Percentiles rank a stretch among this genome's conserved stretches.
Conservation (phyloP, 2,888 invertebrate genomes). For the Pherbina coryleti region DNA sequence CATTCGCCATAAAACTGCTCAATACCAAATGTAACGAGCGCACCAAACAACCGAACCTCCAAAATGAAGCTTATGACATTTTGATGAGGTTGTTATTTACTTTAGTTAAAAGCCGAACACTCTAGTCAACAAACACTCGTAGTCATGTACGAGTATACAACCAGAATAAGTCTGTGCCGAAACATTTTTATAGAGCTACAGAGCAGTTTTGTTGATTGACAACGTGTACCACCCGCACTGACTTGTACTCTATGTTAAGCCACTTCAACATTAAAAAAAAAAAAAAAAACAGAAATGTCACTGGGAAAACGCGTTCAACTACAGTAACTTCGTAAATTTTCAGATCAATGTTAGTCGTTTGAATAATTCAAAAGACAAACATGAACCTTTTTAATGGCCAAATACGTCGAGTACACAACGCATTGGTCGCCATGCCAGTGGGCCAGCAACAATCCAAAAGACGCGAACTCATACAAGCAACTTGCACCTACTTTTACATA, state of each 20-base stretch:
- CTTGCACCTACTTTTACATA: no score
- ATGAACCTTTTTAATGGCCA: slow-evolving; percentile 57
- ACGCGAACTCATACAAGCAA: no score
- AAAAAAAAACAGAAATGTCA: background rate
- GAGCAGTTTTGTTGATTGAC: slow-evolving; percentile 13
- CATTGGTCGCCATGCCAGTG: background rate
- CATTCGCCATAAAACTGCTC: background rate
- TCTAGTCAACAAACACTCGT: slow-evolving; percentile 14
- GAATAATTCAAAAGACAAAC: slow-evolving; percentile 70
- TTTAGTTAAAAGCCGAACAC: slow-evolving; percentile 30
- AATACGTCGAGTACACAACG: background rate
- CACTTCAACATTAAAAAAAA: background rate
- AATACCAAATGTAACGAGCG: background rate
- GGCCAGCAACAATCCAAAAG: background rate
- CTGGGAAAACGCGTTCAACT: background rate
- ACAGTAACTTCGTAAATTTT: slow-evolving; percentile 10
- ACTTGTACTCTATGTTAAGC: background rate
- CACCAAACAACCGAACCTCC: background rate
- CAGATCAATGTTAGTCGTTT: slow-evolving; percentile 70
- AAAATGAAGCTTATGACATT: slow-evolving; percentile 2
- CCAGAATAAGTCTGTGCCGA: background rate
- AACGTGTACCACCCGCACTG: slow-evolving; percentile 4
- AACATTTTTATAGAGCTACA: slow-evolving; percentile 6
- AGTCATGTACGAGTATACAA: background rate
- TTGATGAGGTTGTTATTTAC: slow-evolving; percentile 22